Conservation (phyloP, 2,797 vertebrate species). For the Champsocephalus gunnari region DNA sequence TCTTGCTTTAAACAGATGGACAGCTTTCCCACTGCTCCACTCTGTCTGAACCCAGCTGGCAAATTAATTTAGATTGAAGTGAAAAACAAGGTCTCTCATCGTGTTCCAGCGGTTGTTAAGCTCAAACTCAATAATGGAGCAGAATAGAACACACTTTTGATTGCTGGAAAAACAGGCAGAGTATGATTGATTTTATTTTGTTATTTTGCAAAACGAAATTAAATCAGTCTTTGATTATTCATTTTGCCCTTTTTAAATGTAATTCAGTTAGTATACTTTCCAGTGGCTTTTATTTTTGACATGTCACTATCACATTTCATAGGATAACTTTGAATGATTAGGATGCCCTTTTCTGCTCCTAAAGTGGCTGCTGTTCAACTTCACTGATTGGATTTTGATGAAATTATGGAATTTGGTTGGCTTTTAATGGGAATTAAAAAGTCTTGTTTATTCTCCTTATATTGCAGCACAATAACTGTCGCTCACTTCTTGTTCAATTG, state of each 20-base stretch:
- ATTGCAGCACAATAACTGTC: not conserved
- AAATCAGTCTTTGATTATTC: constrained; percentile 46
- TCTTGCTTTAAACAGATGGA: constrained; percentile 73
- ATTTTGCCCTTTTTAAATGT: constrained; percentile 39
- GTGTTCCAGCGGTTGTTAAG: constrained; percentile 63
- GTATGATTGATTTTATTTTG: constrained; percentile 59
- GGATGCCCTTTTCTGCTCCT: not conserved
- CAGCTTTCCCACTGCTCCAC: constrained; percentile 51
- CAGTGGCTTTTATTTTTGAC: constrained; percentile 24
- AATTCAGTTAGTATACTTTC: constrained; percentile 33
- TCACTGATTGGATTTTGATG: constrained; percentile 22
- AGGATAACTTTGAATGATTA: constrained; percentile 16
- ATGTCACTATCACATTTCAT: constrained; percentile 9
- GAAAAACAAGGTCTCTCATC: constrained; percentile 59
- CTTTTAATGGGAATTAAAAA: not conserved
- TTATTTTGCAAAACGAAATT: constrained; percentile 62
- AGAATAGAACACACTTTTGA: constrained; percentile 52
- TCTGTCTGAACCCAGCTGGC: constrained; percentile 69
- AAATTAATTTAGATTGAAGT: constrained; percentile 79
- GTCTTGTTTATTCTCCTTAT: not conserved
- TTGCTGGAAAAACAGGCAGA: constrained; percentile 56
- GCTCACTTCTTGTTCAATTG: not conserved
- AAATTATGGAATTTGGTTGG: not conserved
- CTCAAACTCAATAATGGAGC: constrained; percentile 25
- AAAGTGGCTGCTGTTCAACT: not conserved